These are phyloP conservation scores for Holacanthella duospinosa DNA, from an alignment of 2,888 invertebrate species.

Conservation along the genomic window DNA sequence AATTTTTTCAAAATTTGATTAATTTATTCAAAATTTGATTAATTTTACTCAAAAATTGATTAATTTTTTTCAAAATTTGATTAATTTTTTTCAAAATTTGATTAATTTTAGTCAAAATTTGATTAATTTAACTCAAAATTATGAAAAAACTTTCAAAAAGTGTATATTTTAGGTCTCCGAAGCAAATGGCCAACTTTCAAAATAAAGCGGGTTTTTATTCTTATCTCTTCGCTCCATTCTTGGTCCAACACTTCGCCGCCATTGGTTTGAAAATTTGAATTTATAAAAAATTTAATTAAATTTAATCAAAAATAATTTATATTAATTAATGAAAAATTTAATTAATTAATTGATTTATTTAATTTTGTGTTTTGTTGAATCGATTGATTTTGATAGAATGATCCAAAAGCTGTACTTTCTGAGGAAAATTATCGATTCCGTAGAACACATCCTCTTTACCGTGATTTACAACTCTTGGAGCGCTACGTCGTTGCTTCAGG, in stretches of 20 bases:
- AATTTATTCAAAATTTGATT: no score
- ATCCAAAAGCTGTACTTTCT: constrained; percentile 13
- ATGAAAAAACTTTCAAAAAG: no score
- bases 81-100: no score
- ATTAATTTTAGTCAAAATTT: no score
- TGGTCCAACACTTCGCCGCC: constrained; percentile 36
- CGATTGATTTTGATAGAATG: no score
- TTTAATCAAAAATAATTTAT: background rate
- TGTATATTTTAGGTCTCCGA: constrained; percentile 17
- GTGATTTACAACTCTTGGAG: constrained; percentile 32
- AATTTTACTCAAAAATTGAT: no score
- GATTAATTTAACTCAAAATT: no score
- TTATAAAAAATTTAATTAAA: background rate
- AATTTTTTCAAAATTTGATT: no score
- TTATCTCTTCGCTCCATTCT: constrained; percentile 32
- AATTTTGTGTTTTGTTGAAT: constrained; percentile 4
- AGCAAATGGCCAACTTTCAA: constrained; percentile 19
- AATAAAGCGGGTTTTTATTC: constrained; percentile 26
- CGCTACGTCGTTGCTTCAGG: constrained; percentile 34
- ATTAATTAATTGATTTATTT: background rate
- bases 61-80: no score
- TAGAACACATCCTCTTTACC: constrained; percentile 26
- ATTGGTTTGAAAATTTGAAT: no score
- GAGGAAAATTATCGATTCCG: constrained; percentile 29
- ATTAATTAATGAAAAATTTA: background rate